phyloP scores from a whole-genome alignment of 2,113 vertebrate species.

The Eleginops maclovinus region DNA sequence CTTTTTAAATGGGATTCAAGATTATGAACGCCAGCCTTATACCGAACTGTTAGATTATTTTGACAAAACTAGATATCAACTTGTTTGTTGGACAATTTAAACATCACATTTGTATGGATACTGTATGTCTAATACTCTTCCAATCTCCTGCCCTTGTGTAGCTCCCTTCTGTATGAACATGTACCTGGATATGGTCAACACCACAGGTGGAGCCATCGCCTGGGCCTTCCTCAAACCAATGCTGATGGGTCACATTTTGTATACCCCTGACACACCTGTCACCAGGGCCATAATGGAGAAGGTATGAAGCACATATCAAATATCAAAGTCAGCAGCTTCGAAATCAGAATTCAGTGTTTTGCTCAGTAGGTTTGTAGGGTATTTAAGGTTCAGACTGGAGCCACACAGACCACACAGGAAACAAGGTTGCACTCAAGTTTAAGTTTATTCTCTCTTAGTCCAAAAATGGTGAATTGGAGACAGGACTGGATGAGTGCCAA shows the following conservation, averaged over 20 bases:
- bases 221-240: constrained; percentile 98
- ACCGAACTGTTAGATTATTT: neutral
- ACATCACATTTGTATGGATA: neutral
- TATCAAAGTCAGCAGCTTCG: neutral
- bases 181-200: constrained; percentile 94
- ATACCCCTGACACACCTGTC: constrained; percentile 87
- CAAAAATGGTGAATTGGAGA: too few species aligned
- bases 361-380: too few species aligned
- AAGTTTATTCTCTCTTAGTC: too few species aligned
- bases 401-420: too few species aligned
- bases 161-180: constrained; percentile 91
- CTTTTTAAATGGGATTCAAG: neutral
- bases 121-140: neutral
- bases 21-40: neutral
- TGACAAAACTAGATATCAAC: neutral
- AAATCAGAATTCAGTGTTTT: too few species aligned
- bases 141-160: constrained; percentile 61
- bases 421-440: too few species aligned
- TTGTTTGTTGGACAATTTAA: neutral
- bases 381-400: too few species aligned
- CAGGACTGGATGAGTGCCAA: too few species aligned
- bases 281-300: constrained; percentile 91
- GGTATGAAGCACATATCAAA: constrained; percentile 76
- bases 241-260: constrained; percentile 94
- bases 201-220: constrained; percentile 90